phyloP scores from a whole-genome alignment of 1,140 invertebrate genomes.

The Armadillidium nasatum region DNA sequence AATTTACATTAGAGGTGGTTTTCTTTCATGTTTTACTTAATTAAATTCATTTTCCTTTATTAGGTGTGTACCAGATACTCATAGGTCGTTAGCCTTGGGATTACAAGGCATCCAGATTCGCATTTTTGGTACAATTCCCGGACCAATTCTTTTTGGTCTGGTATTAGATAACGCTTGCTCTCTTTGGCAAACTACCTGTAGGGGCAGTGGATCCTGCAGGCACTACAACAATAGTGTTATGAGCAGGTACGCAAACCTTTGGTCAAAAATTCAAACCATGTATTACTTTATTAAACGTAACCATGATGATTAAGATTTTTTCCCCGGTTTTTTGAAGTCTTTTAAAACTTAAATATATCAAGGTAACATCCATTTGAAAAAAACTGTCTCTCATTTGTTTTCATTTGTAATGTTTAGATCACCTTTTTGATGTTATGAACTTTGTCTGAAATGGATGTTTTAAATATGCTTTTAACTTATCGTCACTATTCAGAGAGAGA shows the following conservation, averaged over 20 bases:
- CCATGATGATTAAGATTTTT: too few species aligned
- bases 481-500: too few species aligned
- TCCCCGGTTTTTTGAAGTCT: too few species aligned
- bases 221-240: slow-evolving; percentile 66
- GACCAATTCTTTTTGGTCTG: slow-evolving; percentile 50
- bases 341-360: too few species aligned
- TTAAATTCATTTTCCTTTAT: neutral
- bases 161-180: slow-evolving; percentile 51
- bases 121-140: slow-evolving; percentile 50
- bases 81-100: slow-evolving; percentile 44
- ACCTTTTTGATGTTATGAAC: too few species aligned
- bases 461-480: too few species aligned
- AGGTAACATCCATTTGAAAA: too few species aligned
- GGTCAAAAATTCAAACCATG: too few species aligned
- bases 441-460: too few species aligned
- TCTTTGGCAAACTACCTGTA: slow-evolving; percentile 51
- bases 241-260: slow-evolving; percentile 56
- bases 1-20: neutral
- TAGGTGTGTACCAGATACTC: slow-evolving; percentile 44
- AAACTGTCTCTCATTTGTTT: too few species aligned
- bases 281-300: too few species aligned
- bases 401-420: too few species aligned
- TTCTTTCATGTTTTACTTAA: neutral
- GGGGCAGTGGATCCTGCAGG: slow-evolving; percentile 59
- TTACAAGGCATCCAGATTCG: slow-evolving; percentile 45